Percentiles rank a stretch among this genome's conserved stretches.
Evolutionary conservation across 2,888 invertebrate species (phyloP).

Genomic region (Blastobasis adustella): DNA sequence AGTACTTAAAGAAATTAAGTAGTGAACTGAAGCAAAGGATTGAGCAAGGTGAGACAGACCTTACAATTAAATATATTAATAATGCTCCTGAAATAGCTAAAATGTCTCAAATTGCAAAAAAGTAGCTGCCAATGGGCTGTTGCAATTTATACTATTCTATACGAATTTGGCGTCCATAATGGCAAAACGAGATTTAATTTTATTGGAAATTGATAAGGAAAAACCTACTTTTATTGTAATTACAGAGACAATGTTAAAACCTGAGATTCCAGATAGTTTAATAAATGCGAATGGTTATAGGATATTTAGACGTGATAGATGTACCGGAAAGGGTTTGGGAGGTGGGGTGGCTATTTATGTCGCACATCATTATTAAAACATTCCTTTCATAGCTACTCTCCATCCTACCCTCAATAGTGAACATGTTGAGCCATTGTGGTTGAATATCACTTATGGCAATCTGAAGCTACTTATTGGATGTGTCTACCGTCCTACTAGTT

Average conservation of each 20-base stretch:
- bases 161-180: slow-evolving; percentile 11
- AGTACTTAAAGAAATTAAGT: slow-evolving; percentile 3
- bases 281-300: slow-evolving; percentile 4
- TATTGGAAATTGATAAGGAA: slow-evolving; percentile 3
- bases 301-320: slow-evolving; percentile 5
- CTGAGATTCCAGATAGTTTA: slow-evolving; percentile 1
- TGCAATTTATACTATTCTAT: slow-evolving; percentile 4
- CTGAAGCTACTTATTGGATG: slow-evolving; percentile 1
- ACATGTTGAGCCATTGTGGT: slow-evolving; percentile 4
- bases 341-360: slow-evolving; percentile 9
- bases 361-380: not conserved
- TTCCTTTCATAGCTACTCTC: slow-evolving; percentile 1
- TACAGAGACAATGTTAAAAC: slow-evolving; percentile 6
- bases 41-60: slow-evolving; percentile 3
- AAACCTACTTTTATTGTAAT: slow-evolving; percentile 9
- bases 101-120: too few relatives aligned
- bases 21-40: slow-evolving; percentile 1
- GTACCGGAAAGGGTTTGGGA: slow-evolving; percentile 4
- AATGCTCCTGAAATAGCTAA: slow-evolving; percentile 3
- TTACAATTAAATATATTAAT: slow-evolving; percentile 4
- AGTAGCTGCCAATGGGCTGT: not conserved
- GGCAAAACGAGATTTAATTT: slow-evolving; percentile 9
- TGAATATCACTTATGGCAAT: slow-evolving; percentile 3
- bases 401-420: slow-evolving; percentile 2
- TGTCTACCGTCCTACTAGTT: slow-evolving; percentile 6